Percentiles rank a stretch among this genome's conserved stretches.
Evolutionary conservation across 1,140 invertebrate genomes (phyloP).

Genomic region (Augochlora pura): DNA sequence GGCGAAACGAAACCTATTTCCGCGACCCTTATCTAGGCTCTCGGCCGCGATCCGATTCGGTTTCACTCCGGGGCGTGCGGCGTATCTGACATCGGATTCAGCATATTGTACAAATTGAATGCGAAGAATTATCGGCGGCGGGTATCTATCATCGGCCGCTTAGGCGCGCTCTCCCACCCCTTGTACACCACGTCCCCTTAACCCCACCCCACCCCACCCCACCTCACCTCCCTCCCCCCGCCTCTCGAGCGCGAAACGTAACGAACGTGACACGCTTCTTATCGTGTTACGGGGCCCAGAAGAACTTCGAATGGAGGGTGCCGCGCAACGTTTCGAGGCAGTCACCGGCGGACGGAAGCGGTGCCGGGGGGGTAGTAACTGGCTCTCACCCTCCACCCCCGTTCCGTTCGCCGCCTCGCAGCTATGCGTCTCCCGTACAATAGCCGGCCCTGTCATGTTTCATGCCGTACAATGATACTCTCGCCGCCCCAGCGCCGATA

Average conservation of each 20-base stretch:
- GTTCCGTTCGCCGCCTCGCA: conserved; percentile 47
- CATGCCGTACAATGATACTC: conserved; percentile 76
- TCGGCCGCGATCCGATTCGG: background rate
- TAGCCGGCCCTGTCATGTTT: conserved; percentile 76
- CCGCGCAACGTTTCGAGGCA: background rate
- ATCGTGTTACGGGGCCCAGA: conserved; percentile 75
- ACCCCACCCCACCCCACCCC: no score
- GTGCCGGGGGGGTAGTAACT: conserved; percentile 26
- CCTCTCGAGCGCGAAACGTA: conserved; percentile 64
- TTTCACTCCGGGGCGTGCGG: background rate
- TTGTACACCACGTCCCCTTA: no score
- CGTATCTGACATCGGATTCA: conserved; percentile 61
- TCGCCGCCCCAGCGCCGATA: conserved; percentile 65
- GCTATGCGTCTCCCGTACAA: conserved; percentile 76
- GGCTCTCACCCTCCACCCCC: conserved; percentile 44
- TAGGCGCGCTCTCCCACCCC: conserved; percentile 60
- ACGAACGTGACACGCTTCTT: conserved; percentile 79
- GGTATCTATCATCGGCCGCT: conserved; percentile 77
- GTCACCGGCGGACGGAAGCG: conserved; percentile 3
- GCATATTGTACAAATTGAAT: conserved; percentile 79
- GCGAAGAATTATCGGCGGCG: conserved; percentile 74
- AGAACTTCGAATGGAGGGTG: conserved; percentile 30
- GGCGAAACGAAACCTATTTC: background rate
- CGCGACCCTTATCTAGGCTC: background rate
- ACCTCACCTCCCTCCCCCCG: no score